Percentiles rank a stretch among this genome's conserved stretches.
Evolutionary conservation across 1,140 invertebrate genomes (phyloP).

Genomic region (Leptoteleia sp.): DNA sequence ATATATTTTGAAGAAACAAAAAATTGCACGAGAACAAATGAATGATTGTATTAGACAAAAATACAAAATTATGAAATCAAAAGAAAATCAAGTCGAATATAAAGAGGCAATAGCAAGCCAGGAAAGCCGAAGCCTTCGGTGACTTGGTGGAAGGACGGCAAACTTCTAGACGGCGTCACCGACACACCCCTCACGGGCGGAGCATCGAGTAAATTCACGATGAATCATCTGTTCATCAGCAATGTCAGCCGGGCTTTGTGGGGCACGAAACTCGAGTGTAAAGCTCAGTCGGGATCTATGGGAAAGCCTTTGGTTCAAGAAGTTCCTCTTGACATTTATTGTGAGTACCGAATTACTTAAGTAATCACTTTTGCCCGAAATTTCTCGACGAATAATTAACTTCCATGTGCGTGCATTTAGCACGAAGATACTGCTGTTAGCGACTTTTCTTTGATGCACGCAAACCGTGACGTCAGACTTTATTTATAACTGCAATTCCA

Average conservation of each 20-base stretch:
- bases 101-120: conserved; percentile 72
- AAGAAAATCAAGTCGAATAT: conserved; percentile 33
- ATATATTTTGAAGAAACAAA: no score
- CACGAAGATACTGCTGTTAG: conserved; percentile 17
- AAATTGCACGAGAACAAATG: no score
- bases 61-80: no score
- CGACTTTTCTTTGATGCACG: conserved; percentile 26
- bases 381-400: conserved; percentile 36
- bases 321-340: conserved; percentile 85
- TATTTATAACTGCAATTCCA: not conserved
- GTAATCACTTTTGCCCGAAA: conserved; percentile 60
- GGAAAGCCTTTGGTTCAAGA: conserved; percentile 82
- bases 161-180: conserved; percentile 85
- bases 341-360: conserved; percentile 81
- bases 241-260: conserved; percentile 84
- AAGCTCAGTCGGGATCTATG: conserved; percentile 85
- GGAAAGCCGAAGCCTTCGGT: conserved; percentile 87
- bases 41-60: no score
- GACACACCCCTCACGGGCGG: conserved; percentile 83
- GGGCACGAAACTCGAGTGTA: conserved; percentile 85
- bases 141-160: conserved; percentile 89
- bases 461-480: conserved; percentile 2
- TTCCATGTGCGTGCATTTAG: conserved; percentile 39
- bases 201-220: conserved; percentile 82
- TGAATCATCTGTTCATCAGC: conserved; percentile 85